Evolutionary conservation across 2,797 vertebrate genomes (phyloP).

Genomic region (Oophaga sylvatica): DNA sequence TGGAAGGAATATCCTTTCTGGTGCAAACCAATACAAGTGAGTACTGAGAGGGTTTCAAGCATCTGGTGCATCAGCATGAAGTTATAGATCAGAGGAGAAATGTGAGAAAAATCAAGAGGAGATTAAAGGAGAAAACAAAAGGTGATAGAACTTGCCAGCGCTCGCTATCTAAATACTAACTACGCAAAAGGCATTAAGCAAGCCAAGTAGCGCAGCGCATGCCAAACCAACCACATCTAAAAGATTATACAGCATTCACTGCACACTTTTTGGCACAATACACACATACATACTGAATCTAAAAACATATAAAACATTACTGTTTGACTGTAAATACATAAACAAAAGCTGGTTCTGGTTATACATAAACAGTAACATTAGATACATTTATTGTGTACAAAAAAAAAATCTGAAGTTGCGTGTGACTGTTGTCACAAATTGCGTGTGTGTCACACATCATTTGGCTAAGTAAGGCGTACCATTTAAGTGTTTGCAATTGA

Average conservation of each 20-base stretch:
- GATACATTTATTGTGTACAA: background rate
- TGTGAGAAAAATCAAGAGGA: background rate
- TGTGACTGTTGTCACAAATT: background rate
- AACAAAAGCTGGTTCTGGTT: background rate
- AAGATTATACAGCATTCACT: slow-evolving; percentile 21
- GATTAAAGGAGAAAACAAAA: background rate
- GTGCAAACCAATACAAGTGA: background rate
- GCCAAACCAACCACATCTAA: slow-evolving; percentile 22
- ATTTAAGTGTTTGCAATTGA: no score
- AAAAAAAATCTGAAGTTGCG: background rate
- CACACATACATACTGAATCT: slow-evolving; percentile 1
- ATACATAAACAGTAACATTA: background rate
- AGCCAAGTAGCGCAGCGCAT: slow-evolving; percentile 28
- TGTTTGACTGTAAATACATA: background rate
- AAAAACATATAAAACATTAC: background rate
- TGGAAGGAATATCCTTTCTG: background rate
- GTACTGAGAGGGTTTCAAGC: background rate
- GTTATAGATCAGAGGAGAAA: background rate
- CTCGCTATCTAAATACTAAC: slow-evolving; percentile 25
- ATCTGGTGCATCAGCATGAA: background rate
- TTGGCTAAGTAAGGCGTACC: background rate
- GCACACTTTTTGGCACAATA: slow-evolving; percentile 1
- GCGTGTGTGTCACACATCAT: background rate
- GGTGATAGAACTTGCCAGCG: slow-evolving; percentile 22
- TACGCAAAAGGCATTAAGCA: slow-evolving; percentile 36